Base-by-base conservation (phyloP, 2,113 vertebrate genomes). In the Indicator indicator region DNA sequence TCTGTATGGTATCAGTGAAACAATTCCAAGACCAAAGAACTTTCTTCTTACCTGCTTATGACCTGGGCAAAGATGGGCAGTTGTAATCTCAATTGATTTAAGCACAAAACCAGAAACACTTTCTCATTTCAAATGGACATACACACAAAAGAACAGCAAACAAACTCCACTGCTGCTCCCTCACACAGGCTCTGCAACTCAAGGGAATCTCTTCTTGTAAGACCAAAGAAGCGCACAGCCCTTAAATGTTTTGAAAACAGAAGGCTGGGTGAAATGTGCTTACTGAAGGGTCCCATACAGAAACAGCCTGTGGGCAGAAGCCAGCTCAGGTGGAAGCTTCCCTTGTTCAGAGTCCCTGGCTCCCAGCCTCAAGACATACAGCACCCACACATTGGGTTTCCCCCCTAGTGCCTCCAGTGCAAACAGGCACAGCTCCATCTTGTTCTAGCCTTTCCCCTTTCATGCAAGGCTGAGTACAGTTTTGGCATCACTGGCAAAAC, bases 141-240 rank as follows among this genome's bases (percentile, higher is more conserved):
- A 30, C 13, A 23, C 1, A 33, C 3, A 33, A 50, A 58, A 46
- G 28, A n/a, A 15, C 4, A 60, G 5, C 8, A 28, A 48, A 67
- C 27, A 38, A 24, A 2, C 11, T 52, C 23, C 28, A 40, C 3
- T n/a, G 42, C 32, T 54, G 24, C 19, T 80, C 54, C 63, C 28
- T 40, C 4, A 62, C 26, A 27, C 44, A 48, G 46, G 46, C 28
- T 55, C 60, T 17, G 55, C 7, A 38, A 27, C 20, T 67, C 60
- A 33, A 59, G 8, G 12, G 4, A 70, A 46, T 15, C 56, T 74
- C 50, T 46, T 13, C 79, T 73, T 54, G 17, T 19, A 46, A 36
- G 10, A 54, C 16, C 2, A 15, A n/a, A 70, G 50, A 5, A 9
- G 16, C 3, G 50, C 1, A 77, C 1, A 27, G 27, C 18, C 59